Evolutionary conservation across 2,797 vertebrate species (phyloP).

Genomic region (Limosa lapponica): DNA sequence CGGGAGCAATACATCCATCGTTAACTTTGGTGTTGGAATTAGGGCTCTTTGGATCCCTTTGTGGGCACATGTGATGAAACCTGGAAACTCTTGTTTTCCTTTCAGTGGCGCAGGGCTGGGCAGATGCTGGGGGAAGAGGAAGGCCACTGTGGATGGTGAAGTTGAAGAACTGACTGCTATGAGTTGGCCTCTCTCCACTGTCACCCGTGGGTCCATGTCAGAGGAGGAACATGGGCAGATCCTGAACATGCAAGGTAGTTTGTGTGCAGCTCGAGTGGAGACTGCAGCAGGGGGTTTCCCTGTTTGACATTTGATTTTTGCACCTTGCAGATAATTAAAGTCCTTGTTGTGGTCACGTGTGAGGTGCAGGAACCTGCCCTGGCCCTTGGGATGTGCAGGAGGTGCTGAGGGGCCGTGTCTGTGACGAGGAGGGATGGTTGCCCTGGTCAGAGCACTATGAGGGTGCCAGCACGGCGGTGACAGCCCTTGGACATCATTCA

Average conservation of each 20-base stretch:
- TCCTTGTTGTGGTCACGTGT: fast-evolving
- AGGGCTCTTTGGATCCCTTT: background rate
- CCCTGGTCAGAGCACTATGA: background rate
- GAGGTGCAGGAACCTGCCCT: background rate
- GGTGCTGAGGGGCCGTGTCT: fast-evolving
- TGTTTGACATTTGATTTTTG: background rate
- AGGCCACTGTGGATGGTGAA: fast-evolving
- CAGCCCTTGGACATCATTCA: background rate
- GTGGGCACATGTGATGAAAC: fast-evolving
- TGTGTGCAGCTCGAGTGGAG: background rate
- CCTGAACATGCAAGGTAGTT: fast-evolving
- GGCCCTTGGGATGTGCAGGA: background rate
- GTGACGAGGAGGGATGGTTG: fast-evolving
- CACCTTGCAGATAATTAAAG: background rate
- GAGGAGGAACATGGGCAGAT: fast-evolving
- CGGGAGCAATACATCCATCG: fast-evolving
- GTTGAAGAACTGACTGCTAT: too few species aligned
- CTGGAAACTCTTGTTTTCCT: background rate
- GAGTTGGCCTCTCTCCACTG: fast-evolving
- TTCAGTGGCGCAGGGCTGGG: background rate
- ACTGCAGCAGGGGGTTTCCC: background rate
- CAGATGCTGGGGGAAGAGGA: background rate
- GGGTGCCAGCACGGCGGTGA: background rate
- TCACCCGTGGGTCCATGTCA: fast-evolving
- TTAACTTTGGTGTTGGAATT: background rate